Percentiles rank a stretch among this genome's conserved stretches.
phyloP scores from a whole-genome alignment of 2,888 invertebrate species.

The Drosophila nr. medialis region DNA sequence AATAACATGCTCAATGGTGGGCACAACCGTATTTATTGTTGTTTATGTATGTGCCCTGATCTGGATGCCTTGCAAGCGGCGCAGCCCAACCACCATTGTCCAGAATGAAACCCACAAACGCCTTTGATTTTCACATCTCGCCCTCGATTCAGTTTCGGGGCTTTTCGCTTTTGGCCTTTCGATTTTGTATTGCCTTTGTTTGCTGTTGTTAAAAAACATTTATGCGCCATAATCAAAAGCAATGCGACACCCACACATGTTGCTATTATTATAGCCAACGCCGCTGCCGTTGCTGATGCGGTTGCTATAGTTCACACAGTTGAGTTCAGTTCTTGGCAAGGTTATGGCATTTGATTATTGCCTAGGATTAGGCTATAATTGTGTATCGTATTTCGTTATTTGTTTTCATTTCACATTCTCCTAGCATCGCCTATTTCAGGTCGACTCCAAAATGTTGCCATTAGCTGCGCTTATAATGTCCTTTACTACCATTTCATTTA shows the following conservation, averaged over 20 bases:
- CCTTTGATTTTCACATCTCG: constrained; percentile 45
- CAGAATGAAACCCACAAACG: constrained; percentile 40
- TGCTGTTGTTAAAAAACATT: constrained; percentile 77
- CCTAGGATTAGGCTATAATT: constrained; percentile 75
- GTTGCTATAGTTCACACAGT: constrained; percentile 48
- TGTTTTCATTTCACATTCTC: constrained; percentile 61
- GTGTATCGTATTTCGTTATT: constrained; percentile 72
- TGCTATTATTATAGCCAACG: constrained; percentile 45
- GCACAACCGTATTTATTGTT: constrained; percentile 75
- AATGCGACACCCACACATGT: constrained; percentile 62
- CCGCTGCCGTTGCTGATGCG: constrained; percentile 8
- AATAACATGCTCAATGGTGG: constrained; percentile 56
- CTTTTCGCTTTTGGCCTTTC: constrained; percentile 38
- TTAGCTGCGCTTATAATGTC: constrained; percentile 35
- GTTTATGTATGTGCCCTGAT: constrained; percentile 69
- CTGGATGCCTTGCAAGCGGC: constrained; percentile 26
- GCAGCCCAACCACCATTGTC: constrained; percentile 5
- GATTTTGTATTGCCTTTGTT: constrained; percentile 68
- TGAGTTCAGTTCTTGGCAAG: constrained; percentile 40
- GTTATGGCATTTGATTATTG: constrained; percentile 74
- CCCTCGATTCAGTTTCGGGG: constrained; percentile 45
- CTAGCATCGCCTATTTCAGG: constrained; percentile 1
- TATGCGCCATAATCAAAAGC: constrained; percentile 77
- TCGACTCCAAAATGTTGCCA: constrained; percentile 13
- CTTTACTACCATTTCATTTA: constrained; percentile 12